A percentile compares a stretch with the other conserved stretches of the same genome.
Evolutionary conservation across 2,888 invertebrate species (phyloP).

Genomic region (Rhagonycha fulva): DNA sequence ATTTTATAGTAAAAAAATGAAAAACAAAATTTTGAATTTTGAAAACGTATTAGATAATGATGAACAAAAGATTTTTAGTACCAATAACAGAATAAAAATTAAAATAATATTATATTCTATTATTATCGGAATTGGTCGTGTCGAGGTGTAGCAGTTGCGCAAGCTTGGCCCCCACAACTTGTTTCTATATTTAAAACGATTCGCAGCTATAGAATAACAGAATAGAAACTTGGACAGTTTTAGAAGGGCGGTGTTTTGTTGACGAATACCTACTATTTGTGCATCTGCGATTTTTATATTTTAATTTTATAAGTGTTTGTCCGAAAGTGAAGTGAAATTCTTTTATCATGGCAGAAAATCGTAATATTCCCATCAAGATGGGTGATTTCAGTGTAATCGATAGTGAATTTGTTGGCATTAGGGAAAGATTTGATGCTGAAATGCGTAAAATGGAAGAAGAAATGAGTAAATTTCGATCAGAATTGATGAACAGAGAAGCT

Average conservation of each 20-base stretch:
- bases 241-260: neutral
- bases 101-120: neutral
- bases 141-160: conserved; percentile 38
- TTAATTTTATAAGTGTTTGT: conserved; percentile 15
- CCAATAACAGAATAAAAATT: neutral
- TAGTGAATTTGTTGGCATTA: conserved; percentile 94
- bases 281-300: neutral
- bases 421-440: conserved; percentile 93
- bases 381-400: conserved; percentile 95
- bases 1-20: neutral
- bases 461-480: conserved; percentile 93
- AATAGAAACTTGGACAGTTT: neutral
- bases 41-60: neutral
- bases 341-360: conserved; percentile 78
- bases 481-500: conserved; percentile 90
- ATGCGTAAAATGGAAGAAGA: conserved; percentile 99
- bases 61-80: neutral
- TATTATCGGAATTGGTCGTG: neutral
- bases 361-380: conserved; percentile 91
- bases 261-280: neutral
- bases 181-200: conserved; percentile 49
- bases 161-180: conserved; percentile 42
- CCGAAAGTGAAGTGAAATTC: conserved; percentile 12
- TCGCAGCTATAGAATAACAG: conserved; percentile 28
- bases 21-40: neutral